Evolutionary conservation across 2,113 vertebrate species (phyloP).

Genomic region (Pipra filicauda): DNA sequence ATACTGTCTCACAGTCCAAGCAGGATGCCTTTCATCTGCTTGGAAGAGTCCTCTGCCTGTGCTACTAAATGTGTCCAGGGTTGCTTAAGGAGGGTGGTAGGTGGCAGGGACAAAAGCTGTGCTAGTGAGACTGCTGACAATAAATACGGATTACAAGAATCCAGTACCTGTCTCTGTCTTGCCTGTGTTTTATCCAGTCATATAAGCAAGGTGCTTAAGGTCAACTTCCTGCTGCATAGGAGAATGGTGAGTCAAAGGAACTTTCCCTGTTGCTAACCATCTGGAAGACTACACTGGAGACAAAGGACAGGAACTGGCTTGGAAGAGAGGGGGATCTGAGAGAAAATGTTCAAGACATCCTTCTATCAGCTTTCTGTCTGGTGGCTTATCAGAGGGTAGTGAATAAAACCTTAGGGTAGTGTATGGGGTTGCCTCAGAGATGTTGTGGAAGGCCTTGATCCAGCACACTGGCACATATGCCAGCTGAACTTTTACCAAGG

Average conservation of each 20-base stretch:
- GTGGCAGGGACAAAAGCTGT: background rate
- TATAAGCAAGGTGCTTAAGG: background rate
- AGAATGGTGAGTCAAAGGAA: background rate
- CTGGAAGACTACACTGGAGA: background rate
- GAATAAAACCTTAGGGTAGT: background rate
- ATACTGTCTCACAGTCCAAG: background rate
- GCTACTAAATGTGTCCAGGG: background rate
- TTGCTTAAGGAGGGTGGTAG: background rate
- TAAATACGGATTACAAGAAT: background rate
- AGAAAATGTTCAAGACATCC: background rate
- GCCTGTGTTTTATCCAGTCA: background rate
- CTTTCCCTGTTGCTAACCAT: background rate
- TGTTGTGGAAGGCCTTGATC: background rate
- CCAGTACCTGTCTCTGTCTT: background rate
- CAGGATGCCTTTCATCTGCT: background rate
- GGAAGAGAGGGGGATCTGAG: background rate
- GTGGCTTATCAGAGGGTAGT: background rate
- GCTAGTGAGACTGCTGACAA: background rate
- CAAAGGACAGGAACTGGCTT: background rate
- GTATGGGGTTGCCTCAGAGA: background rate
- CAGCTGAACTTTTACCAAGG: background rate
- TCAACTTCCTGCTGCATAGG: background rate
- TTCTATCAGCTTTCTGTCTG: background rate
- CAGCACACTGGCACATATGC: background rate
- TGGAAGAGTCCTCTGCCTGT: background rate